These are phyloP conservation scores for Cheilosia variabilis DNA, from an alignment of 2,888 invertebrate genomes.

Conservation along the genomic window DNA sequence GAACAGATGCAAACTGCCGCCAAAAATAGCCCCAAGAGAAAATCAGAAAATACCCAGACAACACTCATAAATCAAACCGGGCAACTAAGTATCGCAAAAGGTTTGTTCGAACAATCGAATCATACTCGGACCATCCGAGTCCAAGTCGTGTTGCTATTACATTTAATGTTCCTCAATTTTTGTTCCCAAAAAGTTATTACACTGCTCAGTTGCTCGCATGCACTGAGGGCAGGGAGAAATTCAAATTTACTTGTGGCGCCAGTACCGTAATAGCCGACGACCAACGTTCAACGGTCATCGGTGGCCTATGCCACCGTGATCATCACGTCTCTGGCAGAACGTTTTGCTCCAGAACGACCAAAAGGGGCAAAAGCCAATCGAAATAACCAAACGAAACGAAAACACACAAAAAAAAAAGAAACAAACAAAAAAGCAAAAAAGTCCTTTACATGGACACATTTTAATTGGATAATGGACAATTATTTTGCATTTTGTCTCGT, in stretches of 20 bases:
- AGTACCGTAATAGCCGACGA: slow-evolving; percentile 36
- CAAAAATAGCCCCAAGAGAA: no score
- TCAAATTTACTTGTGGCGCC: slow-evolving; percentile 74
- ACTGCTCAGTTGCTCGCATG: neutral
- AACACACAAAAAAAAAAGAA: slow-evolving; percentile 56
- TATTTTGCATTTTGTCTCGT: slow-evolving; percentile 77
- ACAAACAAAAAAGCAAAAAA: slow-evolving; percentile 54
- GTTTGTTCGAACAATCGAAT: neutral
- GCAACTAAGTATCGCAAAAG: slow-evolving; percentile 19
- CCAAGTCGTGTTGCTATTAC: slow-evolving; percentile 69
- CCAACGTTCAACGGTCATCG: slow-evolving; percentile 56
- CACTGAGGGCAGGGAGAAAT: slow-evolving; percentile 52
- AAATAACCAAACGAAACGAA: slow-evolving; percentile 55
- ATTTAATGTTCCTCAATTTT: slow-evolving; percentile 61
- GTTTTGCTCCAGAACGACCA: slow-evolving; percentile 73
- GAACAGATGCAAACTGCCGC: no score
- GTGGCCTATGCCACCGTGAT: slow-evolving; percentile 73
- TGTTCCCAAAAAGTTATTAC: slow-evolving; percentile 59
- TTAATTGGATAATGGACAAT: slow-evolving; percentile 79
- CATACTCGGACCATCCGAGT: slow-evolving; percentile 15
- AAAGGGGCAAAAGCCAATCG: slow-evolving; percentile 71
- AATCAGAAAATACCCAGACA: neutral
- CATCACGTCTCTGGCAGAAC: slow-evolving; percentile 67
- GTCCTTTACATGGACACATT: slow-evolving; percentile 77
- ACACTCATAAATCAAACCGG: slow-evolving; percentile 23